Evolutionary conservation across 2,888 invertebrate genomes (phyloP), one percentile per base, ranked within the genome.

Genomic region (Hoplodrina blanda): DNA sequence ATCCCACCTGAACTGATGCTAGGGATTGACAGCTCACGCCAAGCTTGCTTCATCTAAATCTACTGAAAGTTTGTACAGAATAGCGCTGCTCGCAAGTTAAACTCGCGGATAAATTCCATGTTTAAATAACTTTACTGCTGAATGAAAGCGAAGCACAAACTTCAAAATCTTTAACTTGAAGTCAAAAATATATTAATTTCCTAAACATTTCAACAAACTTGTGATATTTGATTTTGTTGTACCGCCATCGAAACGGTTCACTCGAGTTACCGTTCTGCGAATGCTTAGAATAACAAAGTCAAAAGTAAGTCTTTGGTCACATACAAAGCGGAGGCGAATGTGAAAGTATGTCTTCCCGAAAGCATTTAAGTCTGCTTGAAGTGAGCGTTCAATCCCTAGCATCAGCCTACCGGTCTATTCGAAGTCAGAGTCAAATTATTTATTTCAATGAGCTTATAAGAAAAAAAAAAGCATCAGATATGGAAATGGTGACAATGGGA

Each of bases 181-280:
- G 46, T 72, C 54, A n/a, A 50, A 56, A 68, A 76, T 73, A 60
- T 50, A 79, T 68, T 79, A 79, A 74, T 74, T 79, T 75, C 49
- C 49, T 68, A 49, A 79, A 68, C 52, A 63, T 76, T 75, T 63
- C 68, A 62, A 61, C 41, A 2, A 66, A 73, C 54, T 79, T 67
- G 44, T 49, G 25, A 63, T 76, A 80, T 68, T 80, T 63, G 46
- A 67, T 79, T 76, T 79, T 54, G 76, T 78, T 62, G 62, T 55
- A 17, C 25, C 62, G 17, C 33, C 62, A 73, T 61, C 53, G 37
- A 44, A 62, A 62, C 59, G 62, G 66, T 54, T 66, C 15, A 52
- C 65, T 74, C 67, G 25, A 78, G 67, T 62, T 62, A 55, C 61
- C 52, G 44, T 52, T 60, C 46, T 11, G 56, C 2, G 20, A 79